phyloP scores from a whole-genome alignment of 2,113 vertebrate species.

The Pterocles burchelli region DNA sequence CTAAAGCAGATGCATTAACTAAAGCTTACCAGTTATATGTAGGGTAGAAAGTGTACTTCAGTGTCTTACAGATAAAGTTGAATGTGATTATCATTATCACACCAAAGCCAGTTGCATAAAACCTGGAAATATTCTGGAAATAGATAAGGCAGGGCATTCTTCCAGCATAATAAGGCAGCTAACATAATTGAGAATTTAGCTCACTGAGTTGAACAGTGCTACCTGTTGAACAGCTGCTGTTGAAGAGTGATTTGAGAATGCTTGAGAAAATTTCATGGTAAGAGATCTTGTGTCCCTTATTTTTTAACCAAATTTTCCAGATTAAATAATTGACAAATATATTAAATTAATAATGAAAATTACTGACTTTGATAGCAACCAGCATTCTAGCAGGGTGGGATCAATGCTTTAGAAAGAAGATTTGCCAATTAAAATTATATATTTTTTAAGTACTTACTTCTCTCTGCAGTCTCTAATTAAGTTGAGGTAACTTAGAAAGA shows the following conservation, averaged over 20 bases:
- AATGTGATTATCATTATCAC: neutral
- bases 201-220: neutral
- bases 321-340: neutral
- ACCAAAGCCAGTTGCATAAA: neutral
- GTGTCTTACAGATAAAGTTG: neutral
- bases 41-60: neutral
- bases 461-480: neutral
- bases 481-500: neutral
- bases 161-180: neutral
- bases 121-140: neutral
- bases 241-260: neutral
- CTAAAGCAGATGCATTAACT: neutral
- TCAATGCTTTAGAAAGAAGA: neutral
- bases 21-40: neutral
- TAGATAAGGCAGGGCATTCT: neutral
- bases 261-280: neutral
- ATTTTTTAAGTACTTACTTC: neutral
- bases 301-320: neutral
- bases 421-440: neutral
- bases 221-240: neutral
- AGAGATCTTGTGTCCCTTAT: neutral
- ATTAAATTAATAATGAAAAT: neutral
- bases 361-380: neutral
- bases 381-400: neutral
- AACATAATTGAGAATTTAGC: neutral